Base-by-base conservation (phyloP, 2,797 vertebrate genomes). In the Pseudochaenichthys georgianus region DNA sequence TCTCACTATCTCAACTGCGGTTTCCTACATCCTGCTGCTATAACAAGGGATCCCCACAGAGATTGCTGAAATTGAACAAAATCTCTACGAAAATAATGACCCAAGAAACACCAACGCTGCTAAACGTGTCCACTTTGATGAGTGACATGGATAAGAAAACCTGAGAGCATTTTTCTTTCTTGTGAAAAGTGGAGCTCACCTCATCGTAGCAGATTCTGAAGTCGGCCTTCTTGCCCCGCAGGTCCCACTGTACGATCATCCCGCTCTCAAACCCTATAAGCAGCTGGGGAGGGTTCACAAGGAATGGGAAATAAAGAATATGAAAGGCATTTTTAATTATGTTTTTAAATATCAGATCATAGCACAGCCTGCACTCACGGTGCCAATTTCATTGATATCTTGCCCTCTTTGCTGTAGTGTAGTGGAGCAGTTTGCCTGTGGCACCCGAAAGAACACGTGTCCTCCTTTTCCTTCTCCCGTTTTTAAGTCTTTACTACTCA, bases 161-260 rank as follows among this genome's bases (percentile, higher is more conserved):
- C 9, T 52, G 1, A 38, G 17, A 67, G 9, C 2, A 41, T 8
- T 51, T 52, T 16, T 15, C 16, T 13, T 45, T 19, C 10, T 54
- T 28, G 12, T 5, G 48, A 7, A 53, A 1, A 19, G 16, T 16
- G 17, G 21, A 52, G 45, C 96, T 96, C 92, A 99, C 98, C 96
- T 99, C 98, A 89, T 99, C 98, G 43, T 99, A 99, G 92, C 99
- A 97, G 91, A 98, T 95, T 89, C 98, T 96, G 89, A 99, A 93
- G 80, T 99, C 98, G 0, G 96, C 96, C 91, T 96, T 96, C 94
- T 99, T 99, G 77, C 87, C 96, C 82, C 97, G 91, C 41, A 99
- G 93, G 83, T 99, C 98, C 98, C 98, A 99, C 81, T 99, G 95
- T 21, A 99, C 97, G 0, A 99, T 93, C 9, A 97, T 99, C 57